These are phyloP conservation scores for Noctua pronuba DNA, from an alignment of 2,888 invertebrate genomes.

Conservation along the genomic window DNA sequence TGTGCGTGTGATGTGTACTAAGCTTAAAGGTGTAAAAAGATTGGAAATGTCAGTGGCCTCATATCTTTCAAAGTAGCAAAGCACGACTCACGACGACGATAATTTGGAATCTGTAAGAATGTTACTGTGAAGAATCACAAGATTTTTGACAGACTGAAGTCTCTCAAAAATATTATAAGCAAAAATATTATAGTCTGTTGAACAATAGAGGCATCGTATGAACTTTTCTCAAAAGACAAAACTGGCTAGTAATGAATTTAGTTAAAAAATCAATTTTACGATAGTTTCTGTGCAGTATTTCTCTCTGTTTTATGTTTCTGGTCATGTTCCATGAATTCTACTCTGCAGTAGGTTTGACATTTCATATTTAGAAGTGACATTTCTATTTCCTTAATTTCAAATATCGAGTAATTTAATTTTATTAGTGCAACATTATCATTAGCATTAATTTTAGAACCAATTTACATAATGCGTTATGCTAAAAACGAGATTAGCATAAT, in stretches of 20 bases:
- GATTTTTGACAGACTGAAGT: background rate
- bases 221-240: background rate
- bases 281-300: too few relatives aligned
- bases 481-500: conserved; percentile 32
- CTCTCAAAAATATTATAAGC: too few relatives aligned
- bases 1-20: conserved; percentile 64
- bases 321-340: background rate
- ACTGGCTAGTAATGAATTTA: background rate
- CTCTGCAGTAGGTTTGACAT: conserved; percentile 1
- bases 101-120: background rate
- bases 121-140: background rate
- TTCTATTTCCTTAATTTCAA: conserved; percentile 1
- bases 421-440: conserved; percentile 33
- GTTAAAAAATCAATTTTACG: background rate
- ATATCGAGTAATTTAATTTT: conserved; percentile 35
- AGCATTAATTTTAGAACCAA: conserved; percentile 37
- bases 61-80: conserved; percentile 18
- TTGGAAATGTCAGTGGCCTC: conserved; percentile 25
- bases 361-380: conserved; percentile 1
- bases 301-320: background rate
- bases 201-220: background rate
- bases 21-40: conserved; percentile 25
- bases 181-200: background rate
- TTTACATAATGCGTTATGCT: conserved; percentile 41
- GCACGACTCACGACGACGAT: conserved; percentile 8